Conservation (phyloP, 23 tunicate genomes). For the Trididemnum clinides region DNA sequence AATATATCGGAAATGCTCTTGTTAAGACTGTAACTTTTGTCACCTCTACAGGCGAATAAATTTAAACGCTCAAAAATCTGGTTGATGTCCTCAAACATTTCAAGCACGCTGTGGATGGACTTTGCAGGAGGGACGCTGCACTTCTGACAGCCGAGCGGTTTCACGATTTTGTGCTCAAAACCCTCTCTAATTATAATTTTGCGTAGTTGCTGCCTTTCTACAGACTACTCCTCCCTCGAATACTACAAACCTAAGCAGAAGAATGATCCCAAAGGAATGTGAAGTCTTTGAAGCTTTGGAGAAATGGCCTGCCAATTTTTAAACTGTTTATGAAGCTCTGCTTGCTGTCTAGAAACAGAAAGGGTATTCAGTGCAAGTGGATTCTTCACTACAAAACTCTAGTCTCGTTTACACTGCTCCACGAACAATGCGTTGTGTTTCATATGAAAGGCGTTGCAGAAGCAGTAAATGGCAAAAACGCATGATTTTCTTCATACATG, state of each 20-base stretch:
- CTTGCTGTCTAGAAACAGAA: constrained; percentile 49
- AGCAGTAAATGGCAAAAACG: not conserved
- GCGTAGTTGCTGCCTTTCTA: constrained; percentile 23
- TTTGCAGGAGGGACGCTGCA: constrained; percentile 33
- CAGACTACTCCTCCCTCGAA: constrained; percentile 12
- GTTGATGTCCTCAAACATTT: constrained; percentile 37
- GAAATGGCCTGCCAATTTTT: constrained; percentile 37
- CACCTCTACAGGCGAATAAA: constrained; percentile 18
- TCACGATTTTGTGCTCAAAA: constrained; percentile 27
- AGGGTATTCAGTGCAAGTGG: constrained; percentile 52
- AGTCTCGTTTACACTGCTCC: constrained; percentile 25
- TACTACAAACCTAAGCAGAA: constrained; percentile 36
- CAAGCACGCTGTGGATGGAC: constrained; percentile 29
- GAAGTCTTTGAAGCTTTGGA: constrained; percentile 60
- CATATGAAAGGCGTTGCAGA: constrained; percentile 28
- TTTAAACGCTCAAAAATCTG: constrained; percentile 23
- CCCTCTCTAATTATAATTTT: constrained; percentile 15
- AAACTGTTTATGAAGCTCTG: constrained; percentile 36
- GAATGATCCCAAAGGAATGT: constrained; percentile 46
- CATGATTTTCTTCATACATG: not conserved
- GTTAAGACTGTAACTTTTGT: constrained; percentile 43
- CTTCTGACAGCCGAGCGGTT: constrained; percentile 35
- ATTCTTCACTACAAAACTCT: constrained; percentile 34
- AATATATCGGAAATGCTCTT: constrained; percentile 50
- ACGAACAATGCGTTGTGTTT: constrained; percentile 40